phyloP scores from a whole-genome alignment of 2,888 invertebrate genomes.

The Hyposoter dolosus region DNA sequence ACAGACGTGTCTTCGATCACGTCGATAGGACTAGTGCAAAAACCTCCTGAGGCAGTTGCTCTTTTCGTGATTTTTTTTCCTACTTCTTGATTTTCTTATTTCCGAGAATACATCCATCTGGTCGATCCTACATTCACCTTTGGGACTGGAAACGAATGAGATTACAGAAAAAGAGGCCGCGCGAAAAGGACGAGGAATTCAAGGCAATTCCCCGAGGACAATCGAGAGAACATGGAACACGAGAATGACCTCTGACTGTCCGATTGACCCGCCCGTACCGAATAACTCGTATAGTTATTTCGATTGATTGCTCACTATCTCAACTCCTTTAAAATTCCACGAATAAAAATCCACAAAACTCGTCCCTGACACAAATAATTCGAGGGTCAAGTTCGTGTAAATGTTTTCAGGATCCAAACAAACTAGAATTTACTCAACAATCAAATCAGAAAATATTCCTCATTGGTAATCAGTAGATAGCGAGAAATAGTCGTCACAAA shows the following conservation, averaged over 20 bases:
- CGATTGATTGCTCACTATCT: background rate
- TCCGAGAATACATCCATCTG: constrained; percentile 32
- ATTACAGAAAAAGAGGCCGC: constrained; percentile 10
- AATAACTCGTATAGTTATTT: constrained; percentile 7
- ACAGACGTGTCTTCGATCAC: constrained; percentile 31
- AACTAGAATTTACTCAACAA: background rate
- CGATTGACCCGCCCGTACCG: constrained; percentile 14
- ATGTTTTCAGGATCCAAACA: too few species aligned
- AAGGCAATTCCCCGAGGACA: constrained; percentile 31
- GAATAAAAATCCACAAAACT: background rate
- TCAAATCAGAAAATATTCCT: background rate
- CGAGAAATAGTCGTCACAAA: background rate
- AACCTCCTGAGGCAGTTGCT: constrained; percentile 28
- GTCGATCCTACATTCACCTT: constrained; percentile 24
- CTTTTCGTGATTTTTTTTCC: constrained; percentile 24
- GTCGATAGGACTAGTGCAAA: constrained; percentile 25
- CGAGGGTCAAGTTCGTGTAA: too few species aligned
- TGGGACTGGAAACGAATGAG: constrained; percentile 34
- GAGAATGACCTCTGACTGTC: constrained; percentile 16
- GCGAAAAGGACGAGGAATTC: constrained; percentile 26
- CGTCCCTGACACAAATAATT: background rate
- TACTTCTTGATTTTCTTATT: constrained; percentile 16
- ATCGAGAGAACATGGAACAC: constrained; percentile 26
- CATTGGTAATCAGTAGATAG: background rate
- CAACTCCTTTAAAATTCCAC: background rate